A percentile compares a stretch with the other conserved stretches of the same genome.
Evolutionary conservation across 23 tunicate species (phyloP).

Genomic region (Trididemnum nubilum): DNA sequence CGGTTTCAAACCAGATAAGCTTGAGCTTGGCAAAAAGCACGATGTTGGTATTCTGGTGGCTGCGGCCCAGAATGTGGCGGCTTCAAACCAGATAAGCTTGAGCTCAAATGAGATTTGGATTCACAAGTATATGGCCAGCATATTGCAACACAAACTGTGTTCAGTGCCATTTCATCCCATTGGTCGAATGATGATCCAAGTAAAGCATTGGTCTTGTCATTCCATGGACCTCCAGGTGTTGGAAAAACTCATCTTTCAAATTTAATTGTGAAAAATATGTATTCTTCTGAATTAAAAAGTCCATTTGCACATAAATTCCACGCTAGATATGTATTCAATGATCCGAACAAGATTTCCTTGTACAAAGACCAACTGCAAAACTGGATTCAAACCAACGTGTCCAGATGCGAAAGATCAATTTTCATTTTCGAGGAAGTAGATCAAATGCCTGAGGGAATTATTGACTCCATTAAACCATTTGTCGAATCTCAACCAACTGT

Average conservation of each 20-base stretch:
- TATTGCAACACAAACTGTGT: constrained; percentile 39
- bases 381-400: constrained; percentile 77
- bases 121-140: constrained; percentile 65
- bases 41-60: no score
- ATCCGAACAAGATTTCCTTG: constrained; percentile 9
- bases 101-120: constrained; percentile 37
- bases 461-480: constrained; percentile 74
- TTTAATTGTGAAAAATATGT: constrained; percentile 62
- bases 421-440: no score
- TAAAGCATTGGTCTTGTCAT: constrained; percentile 83
- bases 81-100: constrained; percentile 7
- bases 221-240: constrained; percentile 88
- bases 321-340: constrained; percentile 65
- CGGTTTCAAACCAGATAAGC: no score
- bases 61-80: no score
- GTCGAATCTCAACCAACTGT: constrained; percentile 51
- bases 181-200: constrained; percentile 32
- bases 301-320: constrained; percentile 73
- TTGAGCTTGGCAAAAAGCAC: no score
- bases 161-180: constrained; percentile 54
- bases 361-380: constrained; percentile 64
- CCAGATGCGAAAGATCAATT: constrained; percentile 61
- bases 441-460: constrained; percentile 84
- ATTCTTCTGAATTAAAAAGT: constrained; percentile 48
- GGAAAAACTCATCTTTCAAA: constrained; percentile 71